These are phyloP conservation scores for Sphenopsis melanotis DNA, from an alignment of 2,797 vertebrate species.

Conservation along the genomic window DNA sequence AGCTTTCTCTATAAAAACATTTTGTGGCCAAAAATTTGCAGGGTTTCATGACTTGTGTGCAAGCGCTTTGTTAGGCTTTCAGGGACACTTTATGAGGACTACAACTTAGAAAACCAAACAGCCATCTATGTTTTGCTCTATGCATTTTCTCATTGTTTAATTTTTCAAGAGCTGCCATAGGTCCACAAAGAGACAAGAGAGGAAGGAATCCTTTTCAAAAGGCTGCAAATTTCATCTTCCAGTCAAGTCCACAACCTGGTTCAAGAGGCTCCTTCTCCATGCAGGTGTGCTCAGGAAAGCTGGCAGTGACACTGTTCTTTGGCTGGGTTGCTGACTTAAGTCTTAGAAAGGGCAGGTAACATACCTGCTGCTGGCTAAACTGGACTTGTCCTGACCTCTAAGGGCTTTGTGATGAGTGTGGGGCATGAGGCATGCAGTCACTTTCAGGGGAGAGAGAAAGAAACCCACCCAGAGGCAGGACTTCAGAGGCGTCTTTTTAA, in stretches of 20 bases:
- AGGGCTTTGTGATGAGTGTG: background rate
- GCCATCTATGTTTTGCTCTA: background rate
- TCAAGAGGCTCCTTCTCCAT: background rate
- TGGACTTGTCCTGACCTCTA: background rate
- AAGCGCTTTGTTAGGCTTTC: background rate
- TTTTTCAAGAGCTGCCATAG: background rate
- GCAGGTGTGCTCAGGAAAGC: background rate
- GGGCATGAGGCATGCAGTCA: background rate
- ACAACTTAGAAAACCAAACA: background rate
- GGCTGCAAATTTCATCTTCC: background rate
- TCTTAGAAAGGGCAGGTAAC: background rate
- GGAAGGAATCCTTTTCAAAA: background rate
- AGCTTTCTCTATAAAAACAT: background rate
- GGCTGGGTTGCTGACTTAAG: background rate
- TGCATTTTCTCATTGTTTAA: background rate
- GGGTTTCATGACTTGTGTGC: background rate
- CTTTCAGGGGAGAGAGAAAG: background rate
- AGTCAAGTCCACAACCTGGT: background rate
- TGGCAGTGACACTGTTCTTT: background rate
- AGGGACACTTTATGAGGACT: background rate
- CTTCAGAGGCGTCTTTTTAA: background rate
- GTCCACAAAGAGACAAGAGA: rapidly evolving
- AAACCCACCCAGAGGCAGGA: background rate
- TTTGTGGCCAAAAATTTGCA: background rate
- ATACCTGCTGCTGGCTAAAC: background rate